phyloP scores from a whole-genome alignment of 2,113 vertebrate genomes.

The Gopherus evgoodei region DNA sequence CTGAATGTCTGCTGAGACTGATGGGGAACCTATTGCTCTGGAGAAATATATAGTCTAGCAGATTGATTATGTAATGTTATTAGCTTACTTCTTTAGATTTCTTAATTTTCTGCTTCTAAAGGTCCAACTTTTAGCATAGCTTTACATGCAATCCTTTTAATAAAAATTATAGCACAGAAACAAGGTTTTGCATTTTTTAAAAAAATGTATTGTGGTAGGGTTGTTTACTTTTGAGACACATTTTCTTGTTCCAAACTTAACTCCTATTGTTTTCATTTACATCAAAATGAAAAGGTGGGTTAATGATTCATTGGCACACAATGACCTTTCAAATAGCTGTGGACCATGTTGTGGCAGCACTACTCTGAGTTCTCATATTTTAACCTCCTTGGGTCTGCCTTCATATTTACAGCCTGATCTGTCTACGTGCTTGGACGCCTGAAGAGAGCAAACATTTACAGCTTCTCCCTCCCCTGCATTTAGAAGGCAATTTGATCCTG shows the following conservation, averaged over 20 bases:
- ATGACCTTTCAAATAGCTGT: constrained; percentile 85
- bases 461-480: constrained; percentile 80
- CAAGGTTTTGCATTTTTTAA: background rate
- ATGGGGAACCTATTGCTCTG: background rate
- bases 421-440: constrained; percentile 81
- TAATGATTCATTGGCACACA: constrained; percentile 90
- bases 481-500: constrained; percentile 78
- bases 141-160: background rate
- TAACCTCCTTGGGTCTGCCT: constrained; percentile 71
- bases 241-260: constrained; percentile 36
- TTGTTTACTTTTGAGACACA: constrained; percentile 47
- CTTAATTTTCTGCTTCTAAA: constrained; percentile 26
- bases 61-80: background rate
- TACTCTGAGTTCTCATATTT: constrained; percentile 56
- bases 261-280: constrained; percentile 80
- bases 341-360: constrained; percentile 74
- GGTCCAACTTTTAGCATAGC: constrained; percentile 17
- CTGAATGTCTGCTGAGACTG: constrained; percentile 26
- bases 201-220: background rate
- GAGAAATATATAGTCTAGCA: background rate
- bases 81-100: background rate
- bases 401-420: constrained; percentile 81
- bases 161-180: constrained; percentile 22
- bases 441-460: constrained; percentile 81
- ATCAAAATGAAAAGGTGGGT: constrained; percentile 85